Conservation (phyloP, 2,797 vertebrate species). For the Jordanella pulchra region DNA sequence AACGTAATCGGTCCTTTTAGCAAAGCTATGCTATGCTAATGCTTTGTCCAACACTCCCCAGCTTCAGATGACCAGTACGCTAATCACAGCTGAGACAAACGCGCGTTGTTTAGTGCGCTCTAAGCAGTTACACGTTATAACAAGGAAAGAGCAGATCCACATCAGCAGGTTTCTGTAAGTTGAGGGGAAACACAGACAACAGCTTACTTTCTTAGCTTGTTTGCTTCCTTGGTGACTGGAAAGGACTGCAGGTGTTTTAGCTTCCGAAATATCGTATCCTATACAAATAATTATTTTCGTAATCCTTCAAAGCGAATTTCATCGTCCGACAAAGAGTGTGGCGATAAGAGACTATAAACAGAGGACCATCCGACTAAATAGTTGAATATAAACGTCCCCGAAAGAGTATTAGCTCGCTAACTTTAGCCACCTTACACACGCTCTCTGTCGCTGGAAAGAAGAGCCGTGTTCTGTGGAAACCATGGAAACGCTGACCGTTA, state of each 20-base stretch:
- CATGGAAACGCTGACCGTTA: not conserved
- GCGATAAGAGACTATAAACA: constrained; percentile 13
- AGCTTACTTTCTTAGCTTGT: constrained; percentile 70
- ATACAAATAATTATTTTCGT: constrained; percentile 35
- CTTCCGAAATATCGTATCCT: constrained; percentile 47
- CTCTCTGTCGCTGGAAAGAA: constrained; percentile 38
- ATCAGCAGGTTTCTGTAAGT: constrained; percentile 11
- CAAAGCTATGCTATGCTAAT: constrained; percentile 58
- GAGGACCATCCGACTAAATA: constrained; percentile 13
- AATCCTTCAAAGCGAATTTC: constrained; percentile 3
- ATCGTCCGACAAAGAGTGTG: not conserved
- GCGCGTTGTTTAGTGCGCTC: not conserved
- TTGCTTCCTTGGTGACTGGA: constrained; percentile 44
- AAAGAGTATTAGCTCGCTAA: constrained; percentile 58
- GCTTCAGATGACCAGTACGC: constrained; percentile 7
- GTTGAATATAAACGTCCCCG: constrained; percentile 34
- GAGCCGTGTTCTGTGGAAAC: constrained; percentile 6
- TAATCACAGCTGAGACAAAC: not conserved
- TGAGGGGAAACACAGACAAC: constrained; percentile 36
- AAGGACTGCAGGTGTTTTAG: constrained; percentile 52
- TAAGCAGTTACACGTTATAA: not conserved
- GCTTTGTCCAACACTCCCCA: constrained; percentile 61
- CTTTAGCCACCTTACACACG: constrained; percentile 61
- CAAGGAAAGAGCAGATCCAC: not conserved
- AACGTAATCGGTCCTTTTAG: constrained; percentile 49